Percentiles rank a stretch among this genome's conserved stretches.
Conservation (phyloP, 2,888 invertebrate genomes). For the Diadromus collaris region DNA sequence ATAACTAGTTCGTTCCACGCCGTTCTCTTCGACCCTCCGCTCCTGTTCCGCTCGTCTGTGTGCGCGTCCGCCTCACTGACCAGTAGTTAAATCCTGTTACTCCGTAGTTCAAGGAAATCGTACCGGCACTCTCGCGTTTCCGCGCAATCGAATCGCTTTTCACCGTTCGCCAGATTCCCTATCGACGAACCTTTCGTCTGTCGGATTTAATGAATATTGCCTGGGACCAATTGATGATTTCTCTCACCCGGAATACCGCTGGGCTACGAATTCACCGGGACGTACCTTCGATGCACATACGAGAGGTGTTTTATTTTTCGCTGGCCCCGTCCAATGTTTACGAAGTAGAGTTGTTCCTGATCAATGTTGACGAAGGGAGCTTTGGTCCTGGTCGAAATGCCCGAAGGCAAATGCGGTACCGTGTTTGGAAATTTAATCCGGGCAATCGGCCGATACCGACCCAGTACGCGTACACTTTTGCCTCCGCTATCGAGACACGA, state of each 20-base stretch:
- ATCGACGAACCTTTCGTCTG: neutral
- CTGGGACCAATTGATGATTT: neutral
- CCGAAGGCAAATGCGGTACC: too few relatives aligned
- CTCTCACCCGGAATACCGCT: neutral
- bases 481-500: neutral
- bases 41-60: neutral
- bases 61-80: constrained; percentile 1
- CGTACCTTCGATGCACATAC: neutral
- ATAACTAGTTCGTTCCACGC: constrained; percentile 22
- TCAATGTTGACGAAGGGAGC: neutral
- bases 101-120: constrained; percentile 17
- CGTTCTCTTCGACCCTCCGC: constrained; percentile 12
- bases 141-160: neutral
- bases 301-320: neutral
- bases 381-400: neutral
- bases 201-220: neutral
- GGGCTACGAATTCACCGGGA: neutral
- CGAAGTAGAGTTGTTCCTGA: too few relatives aligned
- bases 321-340: neutral
- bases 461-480: neutral
- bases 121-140: constrained; percentile 9
- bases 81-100: constrained; percentile 23
- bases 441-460: neutral
- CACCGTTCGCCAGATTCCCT: neutral
- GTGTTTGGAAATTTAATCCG: too few relatives aligned